Evolutionary conservation across 1,140 invertebrate species (phyloP).

Genomic region (Cyclina sinensis): DNA sequence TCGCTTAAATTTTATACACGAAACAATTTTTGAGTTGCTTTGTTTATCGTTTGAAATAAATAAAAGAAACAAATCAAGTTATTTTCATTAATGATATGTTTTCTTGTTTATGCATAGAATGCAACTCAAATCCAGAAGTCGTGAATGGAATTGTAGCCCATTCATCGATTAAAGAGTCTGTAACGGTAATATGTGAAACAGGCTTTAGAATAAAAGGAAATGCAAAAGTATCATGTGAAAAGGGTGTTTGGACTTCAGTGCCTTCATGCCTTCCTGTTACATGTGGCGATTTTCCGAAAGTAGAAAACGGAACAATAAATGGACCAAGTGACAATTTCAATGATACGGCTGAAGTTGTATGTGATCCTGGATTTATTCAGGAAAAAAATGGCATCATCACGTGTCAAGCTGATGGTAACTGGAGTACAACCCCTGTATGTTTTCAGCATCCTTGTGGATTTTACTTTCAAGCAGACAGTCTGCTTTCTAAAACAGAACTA

Average conservation of each 20-base stretch:
- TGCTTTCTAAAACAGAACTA: neutral
- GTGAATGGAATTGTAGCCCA: too few species aligned
- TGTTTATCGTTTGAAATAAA: too few species aligned
- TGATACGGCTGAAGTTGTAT: neutral
- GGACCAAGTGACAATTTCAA: neutral
- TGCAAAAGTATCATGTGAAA: neutral
- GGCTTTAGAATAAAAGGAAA: neutral
- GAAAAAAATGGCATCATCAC: neutral
- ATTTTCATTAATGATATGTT: too few species aligned
- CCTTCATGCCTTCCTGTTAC: neutral
- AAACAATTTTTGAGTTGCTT: too few species aligned
- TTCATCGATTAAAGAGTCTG: too few species aligned
- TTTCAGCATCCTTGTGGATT: neutral
- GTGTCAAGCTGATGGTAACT: neutral
- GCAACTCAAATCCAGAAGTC: too few species aligned
- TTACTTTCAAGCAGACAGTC: neutral
- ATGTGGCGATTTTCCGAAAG: neutral
- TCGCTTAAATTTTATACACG: too few species aligned
- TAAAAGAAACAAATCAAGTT: too few species aligned
- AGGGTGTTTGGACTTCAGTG: neutral
- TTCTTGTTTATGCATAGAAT: too few species aligned
- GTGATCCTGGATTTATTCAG: neutral
- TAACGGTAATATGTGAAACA: neutral
- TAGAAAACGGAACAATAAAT: neutral
- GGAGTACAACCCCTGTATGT: neutral